These are phyloP conservation scores for Emmelina monodactyla DNA, from an alignment of 2,888 invertebrate species.

Conservation along the genomic window DNA sequence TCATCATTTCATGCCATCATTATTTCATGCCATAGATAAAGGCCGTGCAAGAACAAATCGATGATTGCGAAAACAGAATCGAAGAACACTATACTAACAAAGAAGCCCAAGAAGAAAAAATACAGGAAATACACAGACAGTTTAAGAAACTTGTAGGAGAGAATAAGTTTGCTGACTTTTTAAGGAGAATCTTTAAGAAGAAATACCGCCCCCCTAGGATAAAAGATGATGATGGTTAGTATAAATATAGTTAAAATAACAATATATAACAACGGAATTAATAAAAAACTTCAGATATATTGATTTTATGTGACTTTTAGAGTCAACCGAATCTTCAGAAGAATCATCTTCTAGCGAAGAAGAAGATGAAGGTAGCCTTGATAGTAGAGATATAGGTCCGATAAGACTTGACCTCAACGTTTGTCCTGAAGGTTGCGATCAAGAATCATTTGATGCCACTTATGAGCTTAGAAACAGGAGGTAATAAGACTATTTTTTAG, in stretches of 20 bases:
- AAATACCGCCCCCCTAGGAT: constrained; percentile 77
- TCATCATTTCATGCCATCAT: no score
- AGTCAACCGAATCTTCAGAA: constrained; percentile 47
- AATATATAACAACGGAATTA: not conserved
- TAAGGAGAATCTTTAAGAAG: constrained; percentile 83
- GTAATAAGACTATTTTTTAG: constrained; percentile 23
- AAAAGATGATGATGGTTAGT: constrained; percentile 48
- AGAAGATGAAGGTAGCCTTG: constrained; percentile 69
- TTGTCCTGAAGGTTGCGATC: constrained; percentile 77
- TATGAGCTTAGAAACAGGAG: constrained; percentile 69
- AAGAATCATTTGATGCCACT: constrained; percentile 71
- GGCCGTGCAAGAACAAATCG: constrained; percentile 57
- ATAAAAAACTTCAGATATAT: not conserved
- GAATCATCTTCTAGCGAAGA: constrained; percentile 68
- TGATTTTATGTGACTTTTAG: constrained; percentile 18
- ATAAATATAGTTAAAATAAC: not conserved
- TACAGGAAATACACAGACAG: constrained; percentile 48
- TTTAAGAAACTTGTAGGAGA: constrained; percentile 70
- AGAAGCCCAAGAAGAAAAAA: constrained; percentile 26
- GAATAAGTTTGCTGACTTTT: constrained; percentile 80
- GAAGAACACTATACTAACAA: constrained; percentile 48
- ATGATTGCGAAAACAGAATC: constrained; percentile 56
- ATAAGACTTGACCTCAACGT: constrained; percentile 74
- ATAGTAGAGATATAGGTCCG: constrained; percentile 71
- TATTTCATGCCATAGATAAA: constrained; percentile 35